A percentile compares a stretch with the other conserved stretches of the same genome.
These are phyloP conservation scores for Turritopsis dohrnii DNA, from an alignment of 30 jellyfish, hydroid and myxozoan genomes.

Conservation along the genomic window DNA sequence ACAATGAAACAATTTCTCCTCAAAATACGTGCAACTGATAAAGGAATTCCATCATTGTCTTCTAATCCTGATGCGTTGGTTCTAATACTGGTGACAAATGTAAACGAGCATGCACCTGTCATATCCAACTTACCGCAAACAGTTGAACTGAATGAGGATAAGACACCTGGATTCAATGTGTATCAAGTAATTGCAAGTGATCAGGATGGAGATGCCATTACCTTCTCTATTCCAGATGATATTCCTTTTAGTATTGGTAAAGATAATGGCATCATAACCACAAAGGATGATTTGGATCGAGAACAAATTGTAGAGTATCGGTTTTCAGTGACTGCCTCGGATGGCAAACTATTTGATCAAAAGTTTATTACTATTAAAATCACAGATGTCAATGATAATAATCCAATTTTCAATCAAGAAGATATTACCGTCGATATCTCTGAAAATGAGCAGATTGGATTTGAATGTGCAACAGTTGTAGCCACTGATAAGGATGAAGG, in stretches of 20 bases:
- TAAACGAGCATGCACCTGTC: not conserved
- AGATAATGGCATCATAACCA: constrained; percentile 34
- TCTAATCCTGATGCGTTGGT: not conserved
- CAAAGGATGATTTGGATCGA: constrained; percentile 56
- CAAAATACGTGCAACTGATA: constrained; percentile 49
- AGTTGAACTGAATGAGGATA: not conserved
- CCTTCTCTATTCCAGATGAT: constrained; percentile 24
- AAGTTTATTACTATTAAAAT: constrained; percentile 42
- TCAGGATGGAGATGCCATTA: constrained; percentile 3
- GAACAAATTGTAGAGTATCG: constrained; percentile 45
- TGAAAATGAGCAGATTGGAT: not conserved
- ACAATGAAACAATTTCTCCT: constrained; percentile 27
- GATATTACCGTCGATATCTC: not conserved
- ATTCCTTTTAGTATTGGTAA: constrained; percentile 43
- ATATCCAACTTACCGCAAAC: not conserved
- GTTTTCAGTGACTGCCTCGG: constrained; percentile 53
- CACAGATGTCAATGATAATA: constrained; percentile 68
- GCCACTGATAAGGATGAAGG: constrained; percentile 14
- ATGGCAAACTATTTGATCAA: constrained; percentile 37
- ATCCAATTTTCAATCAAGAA: constrained; percentile 41
- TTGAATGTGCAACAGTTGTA: not conserved
- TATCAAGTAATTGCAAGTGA: constrained; percentile 24
- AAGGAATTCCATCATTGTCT: constrained; percentile 49
- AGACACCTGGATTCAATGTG: constrained; percentile 10
- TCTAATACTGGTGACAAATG: not conserved